Base-by-base conservation (phyloP, 2,113 vertebrate genomes). In the Notarius lentiginosus region DNA sequence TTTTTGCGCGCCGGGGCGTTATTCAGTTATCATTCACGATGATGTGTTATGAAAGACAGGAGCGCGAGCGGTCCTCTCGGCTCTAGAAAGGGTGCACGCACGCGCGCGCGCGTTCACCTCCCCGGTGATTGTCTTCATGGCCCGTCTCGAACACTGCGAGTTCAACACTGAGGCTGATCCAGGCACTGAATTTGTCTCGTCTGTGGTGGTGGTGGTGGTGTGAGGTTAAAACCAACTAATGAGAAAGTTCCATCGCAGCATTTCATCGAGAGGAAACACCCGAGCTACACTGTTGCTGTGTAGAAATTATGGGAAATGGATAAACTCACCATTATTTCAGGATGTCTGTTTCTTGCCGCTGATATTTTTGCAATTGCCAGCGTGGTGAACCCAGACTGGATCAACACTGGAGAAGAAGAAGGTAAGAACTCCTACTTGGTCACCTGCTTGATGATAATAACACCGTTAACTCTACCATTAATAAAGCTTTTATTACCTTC, bases 281-380 rank as follows among this genome's bases (percentile, higher is more conserved):
- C 15, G 49, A 56, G 51, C 51, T 56, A 22, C 18, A 41, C 20
- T 58, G 30, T 7, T 47, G n/a, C 56, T 81, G 63, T 85, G 34
- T 60, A 11, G 73, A 79, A 84, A 79, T 81, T 55, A 91, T 94
- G 94, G 93, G 95, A 94, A 92, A 98, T 99, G 97, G 97, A 99
- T 96, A 98, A 98, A 95, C 95, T 98, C 94, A 98, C 97, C 93
- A 96, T 98, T 92, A 98, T 99, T 90, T 98, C 97, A 95, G 97
- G 97, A 96, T 99, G 97, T 91, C 96, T 99, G 90, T 99, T 99
- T 93, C 95, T 99, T 92, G 96, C 97, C 82, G 97, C 97, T 53
- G 97, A 99, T 94, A 97, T 99, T 93, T 99, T 99, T 92, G 97
- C 97, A 92, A 97, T 99, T 94, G 97, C 97, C 93, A 99, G 97